Evolutionary conservation across 2,888 invertebrate genomes (phyloP).

Genomic region (Drosophila histrio): DNA sequence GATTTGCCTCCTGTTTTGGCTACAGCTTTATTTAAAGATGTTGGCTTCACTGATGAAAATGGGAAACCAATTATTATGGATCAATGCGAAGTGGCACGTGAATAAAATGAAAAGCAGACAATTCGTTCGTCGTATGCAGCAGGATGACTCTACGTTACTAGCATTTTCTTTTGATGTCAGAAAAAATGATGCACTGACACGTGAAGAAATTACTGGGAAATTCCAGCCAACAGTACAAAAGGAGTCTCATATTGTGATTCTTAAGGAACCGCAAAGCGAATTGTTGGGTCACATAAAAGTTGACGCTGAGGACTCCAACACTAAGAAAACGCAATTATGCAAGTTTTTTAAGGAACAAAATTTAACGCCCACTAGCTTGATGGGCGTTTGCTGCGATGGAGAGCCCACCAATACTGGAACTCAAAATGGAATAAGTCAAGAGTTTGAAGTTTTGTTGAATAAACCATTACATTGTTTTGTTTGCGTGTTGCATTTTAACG

Average conservation of each 20-base stretch:
- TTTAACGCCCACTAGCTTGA: too few species aligned
- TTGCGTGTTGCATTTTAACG: background rate
- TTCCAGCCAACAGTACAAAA: background rate
- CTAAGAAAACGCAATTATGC: background rate
- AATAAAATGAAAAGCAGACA: background rate
- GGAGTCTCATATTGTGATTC: background rate
- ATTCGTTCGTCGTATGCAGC: background rate
- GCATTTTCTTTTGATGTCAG: background rate
- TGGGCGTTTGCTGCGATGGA: background rate
- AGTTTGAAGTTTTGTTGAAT: background rate
- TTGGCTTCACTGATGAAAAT: background rate
- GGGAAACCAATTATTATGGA: background rate
- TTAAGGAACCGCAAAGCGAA: background rate
- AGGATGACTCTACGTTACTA: background rate
- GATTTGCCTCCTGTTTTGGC: too few species aligned
- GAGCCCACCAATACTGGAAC: background rate
- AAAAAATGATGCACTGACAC: background rate
- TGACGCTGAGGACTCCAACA: background rate
- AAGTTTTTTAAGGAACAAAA: background rate
- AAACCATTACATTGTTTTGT: slow-evolving; percentile 7
- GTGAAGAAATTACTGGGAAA: background rate
- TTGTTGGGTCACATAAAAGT: background rate
- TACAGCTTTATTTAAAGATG: too few species aligned
- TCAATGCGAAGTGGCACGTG: background rate
- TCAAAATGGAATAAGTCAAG: background rate